Evolutionary conservation across 2,797 vertebrate genomes (phyloP).

Genomic region (Darevskia nairensis): DNA sequence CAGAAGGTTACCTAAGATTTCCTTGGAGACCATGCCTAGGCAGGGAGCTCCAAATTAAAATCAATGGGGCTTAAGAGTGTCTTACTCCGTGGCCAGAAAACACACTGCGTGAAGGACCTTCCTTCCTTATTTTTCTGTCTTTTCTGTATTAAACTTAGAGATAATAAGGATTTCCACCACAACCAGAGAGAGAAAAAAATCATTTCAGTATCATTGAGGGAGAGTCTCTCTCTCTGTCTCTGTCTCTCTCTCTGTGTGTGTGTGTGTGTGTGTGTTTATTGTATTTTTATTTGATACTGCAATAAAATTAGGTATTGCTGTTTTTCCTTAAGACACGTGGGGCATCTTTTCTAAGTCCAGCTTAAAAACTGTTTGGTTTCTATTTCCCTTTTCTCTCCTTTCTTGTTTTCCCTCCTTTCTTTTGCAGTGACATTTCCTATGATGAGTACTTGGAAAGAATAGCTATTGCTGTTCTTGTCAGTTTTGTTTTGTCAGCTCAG

Average conservation of each 20-base stretch:
- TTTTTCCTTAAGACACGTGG: slow-evolving; percentile 27
- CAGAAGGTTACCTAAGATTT: background rate
- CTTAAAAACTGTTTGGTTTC: slow-evolving; percentile 36
- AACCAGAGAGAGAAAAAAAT: too few relatives aligned
- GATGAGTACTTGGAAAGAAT: slow-evolving; percentile 71
- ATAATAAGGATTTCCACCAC: background rate
- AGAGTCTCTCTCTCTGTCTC: background rate
- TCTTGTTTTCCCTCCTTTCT: slow-evolving; percentile 56
- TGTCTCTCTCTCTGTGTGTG: too few relatives aligned
- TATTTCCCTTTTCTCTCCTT: slow-evolving; percentile 24
- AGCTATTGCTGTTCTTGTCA: slow-evolving; percentile 72
- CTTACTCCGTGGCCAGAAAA: background rate
- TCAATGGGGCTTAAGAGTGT: background rate
- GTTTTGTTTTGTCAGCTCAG: slow-evolving; percentile 77
- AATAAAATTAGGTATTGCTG: slow-evolving; percentile 23
- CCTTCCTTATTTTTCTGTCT: background rate
- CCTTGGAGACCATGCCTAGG: background rate
- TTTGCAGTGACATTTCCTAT: slow-evolving; percentile 70
- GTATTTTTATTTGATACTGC: slow-evolving; percentile 51
- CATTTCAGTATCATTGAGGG: too few relatives aligned
- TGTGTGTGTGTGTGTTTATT: slow-evolving; percentile 1
- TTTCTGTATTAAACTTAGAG: background rate
- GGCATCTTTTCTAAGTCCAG: slow-evolving; percentile 47
- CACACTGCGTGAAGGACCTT: background rate
- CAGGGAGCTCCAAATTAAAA: background rate